A percentile compares a stretch with the other conserved stretches of the same genome.
These are phyloP conservation scores for Cynocephalus volans DNA, from an alignment of 2,113 vertebrate genomes.

Conservation along the genomic window DNA sequence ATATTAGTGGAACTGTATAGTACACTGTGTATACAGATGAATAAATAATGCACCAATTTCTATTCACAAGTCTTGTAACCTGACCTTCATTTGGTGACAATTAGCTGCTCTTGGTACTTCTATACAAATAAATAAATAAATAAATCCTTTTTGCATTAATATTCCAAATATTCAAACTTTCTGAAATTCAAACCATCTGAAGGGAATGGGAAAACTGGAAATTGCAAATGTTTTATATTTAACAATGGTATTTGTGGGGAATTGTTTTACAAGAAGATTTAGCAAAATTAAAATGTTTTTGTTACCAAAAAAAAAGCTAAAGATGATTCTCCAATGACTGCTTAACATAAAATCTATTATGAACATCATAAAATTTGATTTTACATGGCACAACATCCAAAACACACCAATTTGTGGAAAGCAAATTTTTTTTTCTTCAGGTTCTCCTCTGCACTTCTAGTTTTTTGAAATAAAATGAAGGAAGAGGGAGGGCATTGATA, in stretches of 20 bases:
- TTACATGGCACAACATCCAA: background rate
- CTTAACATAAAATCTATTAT: background rate
- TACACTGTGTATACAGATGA: background rate
- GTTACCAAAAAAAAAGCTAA: background rate
- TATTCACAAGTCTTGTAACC: background rate
- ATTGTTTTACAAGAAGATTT: background rate
- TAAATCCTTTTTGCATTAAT: background rate
- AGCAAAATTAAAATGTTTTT: constrained; percentile 19
- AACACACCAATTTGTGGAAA: background rate
- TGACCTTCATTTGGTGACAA: background rate
- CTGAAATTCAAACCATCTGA: background rate
- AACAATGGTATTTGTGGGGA: background rate
- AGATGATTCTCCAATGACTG: background rate
- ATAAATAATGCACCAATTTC: background rate
- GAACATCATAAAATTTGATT: background rate
- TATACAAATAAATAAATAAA: background rate
- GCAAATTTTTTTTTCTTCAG: background rate
- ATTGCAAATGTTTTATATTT: background rate
- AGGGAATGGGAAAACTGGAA: background rate
- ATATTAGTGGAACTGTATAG: background rate
- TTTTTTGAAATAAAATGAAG: constrained; percentile 43
- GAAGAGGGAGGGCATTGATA: background rate
- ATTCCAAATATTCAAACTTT: background rate
- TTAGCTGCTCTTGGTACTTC: background rate
- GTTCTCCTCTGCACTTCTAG: background rate